Evolutionary conservation across 2,888 invertebrate species (phyloP).

Genomic region (Cephonodes hylas): DNA sequence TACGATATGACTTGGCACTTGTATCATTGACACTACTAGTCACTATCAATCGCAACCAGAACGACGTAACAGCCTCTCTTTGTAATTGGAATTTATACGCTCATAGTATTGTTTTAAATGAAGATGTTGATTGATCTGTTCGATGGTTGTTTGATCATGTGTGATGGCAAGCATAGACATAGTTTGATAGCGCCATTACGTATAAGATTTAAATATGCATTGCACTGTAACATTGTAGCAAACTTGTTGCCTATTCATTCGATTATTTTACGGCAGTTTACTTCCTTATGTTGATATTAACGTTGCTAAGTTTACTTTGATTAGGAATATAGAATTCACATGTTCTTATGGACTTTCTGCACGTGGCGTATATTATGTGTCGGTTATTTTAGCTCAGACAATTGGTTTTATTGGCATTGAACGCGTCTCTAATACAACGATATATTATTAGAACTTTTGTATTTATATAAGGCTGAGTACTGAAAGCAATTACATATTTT

Average conservation of each 20-base stretch:
- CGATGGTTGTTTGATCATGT: conserved; percentile 37
- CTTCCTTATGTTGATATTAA: conserved; percentile 64
- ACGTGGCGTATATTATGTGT: background rate
- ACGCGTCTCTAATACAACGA: background rate
- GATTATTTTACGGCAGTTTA: conserved; percentile 38
- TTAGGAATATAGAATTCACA: conserved; percentile 14
- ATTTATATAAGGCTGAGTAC: no score
- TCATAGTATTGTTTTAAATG: background rate
- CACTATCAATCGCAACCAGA: conserved; percentile 20
- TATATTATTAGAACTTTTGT: no score
- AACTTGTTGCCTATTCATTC: conserved; percentile 47
- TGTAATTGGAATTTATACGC: conserved; percentile 21
- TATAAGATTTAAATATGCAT: conserved; percentile 60
- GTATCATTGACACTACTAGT: conserved; percentile 43
- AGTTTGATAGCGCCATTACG: conserved; percentile 46
- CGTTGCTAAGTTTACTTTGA: conserved; percentile 33
- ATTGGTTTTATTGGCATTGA: conserved; percentile 1
- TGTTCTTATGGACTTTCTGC: background rate
- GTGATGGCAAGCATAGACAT: conserved; percentile 48
- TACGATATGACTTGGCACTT: conserved; percentile 57
- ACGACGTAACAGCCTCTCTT: conserved; percentile 22
- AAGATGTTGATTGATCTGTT: conserved; percentile 9
- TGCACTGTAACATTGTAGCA: conserved; percentile 54
- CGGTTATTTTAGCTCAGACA: background rate
- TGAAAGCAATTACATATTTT: no score